Base-by-base conservation (phyloP, 2,888 invertebrate genomes). In the Dione vanillae region DNA sequence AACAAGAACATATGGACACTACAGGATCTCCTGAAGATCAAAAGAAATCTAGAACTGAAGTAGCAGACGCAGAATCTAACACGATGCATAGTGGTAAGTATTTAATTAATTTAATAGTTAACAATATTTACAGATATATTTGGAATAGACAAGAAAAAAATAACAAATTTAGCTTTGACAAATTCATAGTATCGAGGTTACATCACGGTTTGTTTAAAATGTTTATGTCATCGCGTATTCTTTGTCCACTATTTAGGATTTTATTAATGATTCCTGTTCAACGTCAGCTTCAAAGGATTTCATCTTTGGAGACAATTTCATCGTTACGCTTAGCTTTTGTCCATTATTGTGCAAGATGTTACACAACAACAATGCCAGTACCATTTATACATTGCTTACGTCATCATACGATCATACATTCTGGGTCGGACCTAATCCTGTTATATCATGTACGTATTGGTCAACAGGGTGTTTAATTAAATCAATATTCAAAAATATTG, bases 11-110 rank as follows among this genome's bases (percentile, higher is more conserved):
- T 72, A 94, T 95, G 93, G 95, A 96, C 76, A 94, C 94, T n/a
- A 94, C 94, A 73, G 94, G 94, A 5, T 95, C 95, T 27, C 94
- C 95, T 58, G 95, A 95, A 79, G 94, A 94, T 76, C 93, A 95
- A 76, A 97, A 97, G 87, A 96, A 97, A 82, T 95, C 95, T 51
- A 95, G 97, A 84, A 96, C 96, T 67, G 97, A 96, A 89, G 95
- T 96, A 45, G 97, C 96, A 74, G 98, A 98, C 85, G 97, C 97
- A 61, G 97, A 97, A 88, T 97, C 97, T 43, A 98, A 98, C 86
- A 98, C 98, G 71, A 96, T 97, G 91, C 97, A 97, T 90, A 97
- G 97, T 92, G 98, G 98, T 98, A 89, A 96, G 96, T 94, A 19
- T 35, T 52, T 49, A 41, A 19, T 61, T n/a, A 56, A 67, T 49